Conservation (phyloP, 2,888 invertebrate genomes). For the Pogonocherus hispidulus region DNA sequence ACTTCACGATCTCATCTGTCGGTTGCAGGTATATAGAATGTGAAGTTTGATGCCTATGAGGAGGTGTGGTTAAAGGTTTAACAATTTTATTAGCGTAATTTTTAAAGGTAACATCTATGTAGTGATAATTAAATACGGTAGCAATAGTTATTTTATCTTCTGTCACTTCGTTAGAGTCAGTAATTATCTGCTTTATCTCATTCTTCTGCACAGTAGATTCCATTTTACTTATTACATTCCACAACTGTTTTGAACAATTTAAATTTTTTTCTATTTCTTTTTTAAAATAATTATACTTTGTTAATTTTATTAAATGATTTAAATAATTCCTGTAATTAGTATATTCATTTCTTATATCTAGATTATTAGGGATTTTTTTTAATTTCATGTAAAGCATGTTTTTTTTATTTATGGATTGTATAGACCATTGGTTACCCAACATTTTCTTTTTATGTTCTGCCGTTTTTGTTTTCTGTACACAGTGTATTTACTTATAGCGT, state of each 20-base stretch:
- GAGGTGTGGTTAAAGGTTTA: slow-evolving; percentile 2
- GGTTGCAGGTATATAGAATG: not conserved
- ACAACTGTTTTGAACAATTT: slow-evolving; percentile 4
- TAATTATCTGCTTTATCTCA: not conserved
- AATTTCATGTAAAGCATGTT: not conserved
- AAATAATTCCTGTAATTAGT: not conserved
- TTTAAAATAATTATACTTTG: not conserved
- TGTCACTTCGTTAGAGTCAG: not conserved
- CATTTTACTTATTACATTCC: slow-evolving; percentile 7
- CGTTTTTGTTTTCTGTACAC: not conserved
- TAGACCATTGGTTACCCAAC: not conserved
- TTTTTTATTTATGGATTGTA: slow-evolving; percentile 2
- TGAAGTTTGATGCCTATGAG: not conserved
- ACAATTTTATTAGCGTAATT: not conserved
- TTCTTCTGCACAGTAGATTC: not conserved
- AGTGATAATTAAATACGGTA: slow-evolving; percentile 8
- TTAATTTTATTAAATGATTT: slow-evolving; percentile 5
- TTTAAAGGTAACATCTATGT: not conserved
- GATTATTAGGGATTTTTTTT: slow-evolving; percentile 4
- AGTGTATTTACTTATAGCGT: not conserved
- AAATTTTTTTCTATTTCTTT: slow-evolving; percentile 6
- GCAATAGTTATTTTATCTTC: not conserved
- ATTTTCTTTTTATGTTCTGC: slow-evolving; percentile 8
- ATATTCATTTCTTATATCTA: slow-evolving; percentile 4
- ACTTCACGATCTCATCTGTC: not conserved